phyloP scores from a whole-genome alignment of 2,113 vertebrate species.

The Takifugu bimaculatus region DNA sequence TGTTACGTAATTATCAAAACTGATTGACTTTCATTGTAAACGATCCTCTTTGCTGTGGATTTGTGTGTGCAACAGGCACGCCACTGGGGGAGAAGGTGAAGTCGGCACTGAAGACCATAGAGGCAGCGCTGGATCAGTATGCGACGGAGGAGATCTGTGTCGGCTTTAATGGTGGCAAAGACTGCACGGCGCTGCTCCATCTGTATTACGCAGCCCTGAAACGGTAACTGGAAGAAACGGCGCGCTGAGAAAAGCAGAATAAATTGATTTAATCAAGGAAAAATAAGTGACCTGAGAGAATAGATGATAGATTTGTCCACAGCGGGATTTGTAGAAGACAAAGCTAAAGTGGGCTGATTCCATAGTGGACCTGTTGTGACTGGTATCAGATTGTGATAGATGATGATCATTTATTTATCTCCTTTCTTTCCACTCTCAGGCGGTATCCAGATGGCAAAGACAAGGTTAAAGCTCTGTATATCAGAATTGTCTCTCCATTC shows the following conservation, averaged over 20 bases:
- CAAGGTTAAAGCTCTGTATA: constrained; percentile 85
- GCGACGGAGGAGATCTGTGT: constrained; percentile 80
- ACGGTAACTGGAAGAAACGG: constrained; percentile 69
- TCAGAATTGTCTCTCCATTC: constrained; percentile 84
- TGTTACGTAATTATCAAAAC: background rate
- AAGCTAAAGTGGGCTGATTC: background rate
- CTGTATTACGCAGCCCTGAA: constrained; percentile 84
- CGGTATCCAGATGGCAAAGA: constrained; percentile 72
- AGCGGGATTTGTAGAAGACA: background rate
- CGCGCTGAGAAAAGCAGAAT: background rate
- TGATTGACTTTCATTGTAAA: constrained; percentile 18
- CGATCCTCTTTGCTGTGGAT: background rate
- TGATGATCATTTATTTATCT: constrained; percentile 1
- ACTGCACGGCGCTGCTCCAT: constrained; percentile 93
- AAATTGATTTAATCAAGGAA: constrained; percentile 10
- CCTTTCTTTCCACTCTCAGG: constrained; percentile 62
- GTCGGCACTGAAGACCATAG: constrained; percentile 80
- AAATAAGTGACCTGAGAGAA: constrained; percentile 23
- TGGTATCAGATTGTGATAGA: constrained; percentile 13
- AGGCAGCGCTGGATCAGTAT: constrained; percentile 82
- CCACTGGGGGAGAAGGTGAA: constrained; percentile 83
- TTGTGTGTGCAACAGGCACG: constrained; percentile 70
- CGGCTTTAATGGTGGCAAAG: constrained; percentile 97
- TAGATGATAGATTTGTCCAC: constrained; percentile 20
- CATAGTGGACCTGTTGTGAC: constrained; percentile 7